Percentiles rank a stretch among this genome's conserved stretches.
phyloP scores from a whole-genome alignment of 37 sponge, comb jelly and placozoan species.

The Beroe forskalii region DNA sequence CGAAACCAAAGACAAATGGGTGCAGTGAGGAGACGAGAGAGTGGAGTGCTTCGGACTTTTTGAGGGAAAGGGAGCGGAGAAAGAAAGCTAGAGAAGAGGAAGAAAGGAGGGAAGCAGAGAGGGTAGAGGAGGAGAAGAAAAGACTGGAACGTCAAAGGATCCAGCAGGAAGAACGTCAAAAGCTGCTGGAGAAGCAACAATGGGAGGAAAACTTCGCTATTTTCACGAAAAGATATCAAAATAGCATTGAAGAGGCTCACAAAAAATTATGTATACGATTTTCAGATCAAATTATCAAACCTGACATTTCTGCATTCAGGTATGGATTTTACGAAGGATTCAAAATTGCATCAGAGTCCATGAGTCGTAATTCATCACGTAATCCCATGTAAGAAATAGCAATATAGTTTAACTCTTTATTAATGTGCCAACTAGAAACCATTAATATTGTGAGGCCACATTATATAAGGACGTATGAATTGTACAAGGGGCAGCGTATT shows the following conservation, averaged over 20 bases:
- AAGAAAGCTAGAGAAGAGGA: constrained; percentile 39
- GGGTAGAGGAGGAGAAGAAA: constrained; percentile 1
- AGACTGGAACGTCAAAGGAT: background rate
- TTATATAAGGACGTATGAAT: no score
- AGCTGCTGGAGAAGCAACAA: constrained; percentile 2
- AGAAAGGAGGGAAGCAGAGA: constrained; percentile 11
- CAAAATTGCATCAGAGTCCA: background rate
- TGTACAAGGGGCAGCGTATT: no score
- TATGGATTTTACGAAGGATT: background rate
- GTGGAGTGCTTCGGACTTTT: background rate
- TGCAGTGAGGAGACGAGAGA: background rate
- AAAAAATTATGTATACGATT: background rate
- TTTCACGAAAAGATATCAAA: background rate
- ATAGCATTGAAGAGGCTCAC: background rate
- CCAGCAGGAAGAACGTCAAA: background rate
- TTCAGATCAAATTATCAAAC: background rate
- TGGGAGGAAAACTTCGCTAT: constrained; percentile 25
- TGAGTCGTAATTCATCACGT: background rate
- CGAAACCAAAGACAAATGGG: constrained; percentile 64
- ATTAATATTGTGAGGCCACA: no score
- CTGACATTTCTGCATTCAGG: background rate
- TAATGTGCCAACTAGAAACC: no score
- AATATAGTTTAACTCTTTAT: no score
- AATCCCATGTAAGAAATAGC: background rate
- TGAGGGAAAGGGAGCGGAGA: constrained; percentile 4